Percentiles rank a stretch among this genome's conserved stretches.
Conservation (phyloP, 23 tunicate genomes). For the Halocynthia roretzi region DNA sequence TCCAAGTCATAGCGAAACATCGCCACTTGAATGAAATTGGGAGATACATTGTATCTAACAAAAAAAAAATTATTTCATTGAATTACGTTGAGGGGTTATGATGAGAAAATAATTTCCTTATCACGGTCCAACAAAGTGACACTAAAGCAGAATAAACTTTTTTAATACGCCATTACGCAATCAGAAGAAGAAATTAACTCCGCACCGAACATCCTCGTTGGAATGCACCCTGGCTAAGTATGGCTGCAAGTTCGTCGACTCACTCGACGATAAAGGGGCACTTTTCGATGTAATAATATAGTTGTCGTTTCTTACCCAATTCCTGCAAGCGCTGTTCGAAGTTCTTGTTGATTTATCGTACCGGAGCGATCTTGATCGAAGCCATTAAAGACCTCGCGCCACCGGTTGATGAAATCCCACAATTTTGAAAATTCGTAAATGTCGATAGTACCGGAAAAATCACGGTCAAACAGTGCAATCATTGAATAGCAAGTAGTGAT, state of each 20-base stretch:
- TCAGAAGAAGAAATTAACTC: too few species aligned
- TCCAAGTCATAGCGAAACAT: slow-evolving; percentile 51
- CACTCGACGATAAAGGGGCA: neutral
- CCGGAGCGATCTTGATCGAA: slow-evolving; percentile 88
- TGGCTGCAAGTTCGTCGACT: neutral
- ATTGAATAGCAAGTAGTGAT: slow-evolving; percentile 64
- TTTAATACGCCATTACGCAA: too few species aligned
- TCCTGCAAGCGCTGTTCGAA: slow-evolving; percentile 27
- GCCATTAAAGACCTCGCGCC: slow-evolving; percentile 74
- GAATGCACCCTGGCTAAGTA: too few species aligned
- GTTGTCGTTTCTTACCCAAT: slow-evolving; percentile 1
- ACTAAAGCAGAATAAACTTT: too few species aligned
- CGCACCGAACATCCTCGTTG: too few species aligned
- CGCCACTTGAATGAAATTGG: slow-evolving; percentile 50
- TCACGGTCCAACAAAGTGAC: too few species aligned
- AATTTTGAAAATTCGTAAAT: slow-evolving; percentile 58
- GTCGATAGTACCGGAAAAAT: slow-evolving; percentile 74
- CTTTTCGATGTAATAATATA: too few species aligned
- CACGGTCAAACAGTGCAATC: slow-evolving; percentile 83
- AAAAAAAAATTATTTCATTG: neutral
- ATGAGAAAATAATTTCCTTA: too few species aligned
- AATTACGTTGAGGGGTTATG: too few species aligned
- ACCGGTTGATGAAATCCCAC: slow-evolving; percentile 72
- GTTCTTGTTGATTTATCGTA: slow-evolving; percentile 57
- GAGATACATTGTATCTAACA: slow-evolving; percentile 56